Base-by-base conservation (phyloP, 2,888 invertebrate genomes). In the Acrocera orbiculus region DNA sequence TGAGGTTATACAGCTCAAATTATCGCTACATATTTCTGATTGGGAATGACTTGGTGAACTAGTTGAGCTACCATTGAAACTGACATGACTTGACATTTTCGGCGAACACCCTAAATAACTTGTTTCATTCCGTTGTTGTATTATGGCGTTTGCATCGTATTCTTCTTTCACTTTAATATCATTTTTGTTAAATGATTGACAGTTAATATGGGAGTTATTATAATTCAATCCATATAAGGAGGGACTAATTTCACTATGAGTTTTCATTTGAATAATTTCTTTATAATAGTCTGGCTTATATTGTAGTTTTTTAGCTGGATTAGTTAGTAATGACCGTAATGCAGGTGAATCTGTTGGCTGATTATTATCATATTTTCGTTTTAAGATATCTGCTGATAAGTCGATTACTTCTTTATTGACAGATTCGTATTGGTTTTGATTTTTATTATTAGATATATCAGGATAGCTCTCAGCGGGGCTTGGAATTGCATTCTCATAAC, bases 291-390 rank as follows among this genome's bases (percentile, higher is more conserved):
- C 52, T 6, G 60, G 53, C 5, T 50, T 48, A 34, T 59, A 56
- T 38, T 56, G 54, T 3, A 54, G 41, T 37, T 56, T 60, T 44
- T 56, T 56, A 2, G 47, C 47, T 11, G 61, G 61, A 44, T 58
- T 56, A 4, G 65, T 66, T 35, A 75, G 54, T 32, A 74, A 49
- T 1, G 73, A 69, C 42, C 74, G 62, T 14, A 75, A 50, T 26
- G 71, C 71, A 10, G 70, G 65, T 11, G 65, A 67, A 46, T 66
- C n/a, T n/a, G n/a, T n/a, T n/a, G n/a, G n/a, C n/a, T n/a, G n/a
- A n/a, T n/a, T n/a, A n/a, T n/a, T n/a, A n/a, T n/a, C n/a, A n/a
- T n/a, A n/a, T n/a, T n/a, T n/a, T n/a, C n/a, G n/a, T n/a, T n/a
- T n/a, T n/a, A n/a, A n/a, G n/a, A n/a, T n/a, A n/a, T n/a, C n/a